A percentile compares a stretch with the other conserved stretches of the same genome.
Conservation (phyloP, 2,888 invertebrate genomes). For the Therioaphis trifolii region DNA sequence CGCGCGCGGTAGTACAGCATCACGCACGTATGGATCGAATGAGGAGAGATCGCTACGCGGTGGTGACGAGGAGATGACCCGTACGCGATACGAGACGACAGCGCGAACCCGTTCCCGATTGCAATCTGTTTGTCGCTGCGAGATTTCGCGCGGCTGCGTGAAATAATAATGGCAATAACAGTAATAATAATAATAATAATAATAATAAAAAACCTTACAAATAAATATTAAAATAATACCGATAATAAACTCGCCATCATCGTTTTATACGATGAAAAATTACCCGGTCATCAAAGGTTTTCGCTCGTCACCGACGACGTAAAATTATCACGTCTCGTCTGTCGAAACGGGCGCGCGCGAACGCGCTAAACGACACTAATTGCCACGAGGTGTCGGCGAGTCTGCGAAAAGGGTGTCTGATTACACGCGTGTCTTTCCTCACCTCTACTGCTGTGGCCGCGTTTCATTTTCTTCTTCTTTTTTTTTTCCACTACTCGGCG, state of each 20-base stretch:
- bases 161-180: not conserved
- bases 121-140: not conserved
- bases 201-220: not conserved
- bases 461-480: not conserved
- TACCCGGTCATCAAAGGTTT: slow-evolving; percentile 24
- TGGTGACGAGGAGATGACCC: not conserved
- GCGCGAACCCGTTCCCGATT: not conserved
- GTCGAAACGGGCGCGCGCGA: not conserved
- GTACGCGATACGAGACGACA: not conserved
- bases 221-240: too few species aligned
- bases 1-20: too few species aligned
- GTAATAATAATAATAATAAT: not conserved
- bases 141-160: too few species aligned
- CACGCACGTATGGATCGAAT: too few species aligned
- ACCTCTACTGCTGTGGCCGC: too few species aligned
- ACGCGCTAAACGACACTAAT: slow-evolving; percentile 56
- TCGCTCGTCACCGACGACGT: not conserved
- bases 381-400: slow-evolving; percentile 46
- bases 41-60: too few species aligned
- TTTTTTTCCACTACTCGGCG: not conserved
- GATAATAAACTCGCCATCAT: too few species aligned
- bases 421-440: not conserved
- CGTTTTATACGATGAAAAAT: not conserved
- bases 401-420: slow-evolving; percentile 50
- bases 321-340: slow-evolving; percentile 41